Conservation (phyloP, 1,140 invertebrate species). For the Drosophila biarmipes region DNA sequence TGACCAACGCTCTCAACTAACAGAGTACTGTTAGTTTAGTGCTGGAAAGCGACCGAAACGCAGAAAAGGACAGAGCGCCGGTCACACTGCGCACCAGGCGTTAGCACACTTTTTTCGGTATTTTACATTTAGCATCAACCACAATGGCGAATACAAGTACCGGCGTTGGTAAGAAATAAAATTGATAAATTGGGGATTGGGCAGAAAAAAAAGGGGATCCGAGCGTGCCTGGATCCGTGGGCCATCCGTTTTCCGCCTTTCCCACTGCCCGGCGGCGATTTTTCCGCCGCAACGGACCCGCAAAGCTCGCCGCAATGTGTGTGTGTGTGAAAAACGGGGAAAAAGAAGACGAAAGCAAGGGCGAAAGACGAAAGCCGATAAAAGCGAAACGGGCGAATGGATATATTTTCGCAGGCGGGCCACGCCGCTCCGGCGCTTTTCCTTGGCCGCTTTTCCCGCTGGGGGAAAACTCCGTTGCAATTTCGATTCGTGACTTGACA, state of each 20-base stretch:
- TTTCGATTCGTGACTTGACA: slow-evolving; percentile 77
- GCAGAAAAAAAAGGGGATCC: slow-evolving; percentile 37
- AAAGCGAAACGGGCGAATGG: slow-evolving; percentile 47
- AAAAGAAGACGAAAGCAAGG: slow-evolving; percentile 58
- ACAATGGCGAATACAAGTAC: slow-evolving; percentile 84
- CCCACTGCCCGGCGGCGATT: slow-evolving; percentile 7
- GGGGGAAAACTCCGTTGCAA: slow-evolving; percentile 34
- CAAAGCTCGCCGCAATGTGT: slow-evolving; percentile 29
- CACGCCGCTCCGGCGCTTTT: slow-evolving; percentile 22
- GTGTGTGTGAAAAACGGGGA: slow-evolving; percentile 65
- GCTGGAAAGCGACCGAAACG: background rate
- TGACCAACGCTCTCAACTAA: background rate
- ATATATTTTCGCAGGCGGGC: slow-evolving; percentile 32
- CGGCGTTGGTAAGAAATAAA: slow-evolving; percentile 84
- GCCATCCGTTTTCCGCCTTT: slow-evolving; percentile 22
- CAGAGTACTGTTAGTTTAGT: background rate
- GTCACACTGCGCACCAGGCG: background rate
- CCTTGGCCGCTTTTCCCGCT: slow-evolving; percentile 12
- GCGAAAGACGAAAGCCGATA: slow-evolving; percentile 64
- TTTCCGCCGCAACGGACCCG: slow-evolving; percentile 11
- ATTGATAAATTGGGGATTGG: slow-evolving; percentile 71
- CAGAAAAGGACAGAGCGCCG: background rate
- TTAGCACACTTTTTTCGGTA: background rate
- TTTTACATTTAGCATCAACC: slow-evolving; percentile 43
- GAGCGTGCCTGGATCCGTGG: slow-evolving; percentile 11